Base-by-base conservation (phyloP, 2,113 vertebrate species). In the Larimichthys crocea region DNA sequence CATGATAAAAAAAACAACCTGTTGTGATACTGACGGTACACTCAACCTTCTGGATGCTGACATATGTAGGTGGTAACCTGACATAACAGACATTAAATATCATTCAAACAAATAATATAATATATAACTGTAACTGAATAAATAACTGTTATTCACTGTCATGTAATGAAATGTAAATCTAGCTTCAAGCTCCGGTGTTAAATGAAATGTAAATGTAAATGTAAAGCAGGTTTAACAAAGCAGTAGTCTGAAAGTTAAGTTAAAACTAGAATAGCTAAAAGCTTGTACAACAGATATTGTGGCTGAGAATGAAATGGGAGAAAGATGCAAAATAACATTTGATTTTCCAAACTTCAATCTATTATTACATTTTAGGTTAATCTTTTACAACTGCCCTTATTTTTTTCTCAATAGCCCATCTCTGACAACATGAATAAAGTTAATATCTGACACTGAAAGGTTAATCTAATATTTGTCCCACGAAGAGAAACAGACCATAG, bases 21-120 rank as follows among this genome's bases (percentile, higher is more conserved):
- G 14, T 61, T 64, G 17, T 50, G 20, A 60, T 60, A 29, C 48
- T 42, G 57, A 20, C 0, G 12, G 17, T 59, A 1, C 16, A 22
- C 31, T 74, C 2, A 46, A 14, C 17, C 8, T 5, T 63, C 46
- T 29, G 15, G 9, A 12, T 16, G 48, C 53, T 80, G 68, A 69
- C 26, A 63, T 17, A 40, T 44, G 78, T 50, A 49, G 49, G 71
- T 12, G 67, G 19, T 26, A 35, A 75, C 49, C 24, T 55, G 46
- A 14, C 48, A 57, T 56, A 71, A 42, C 35, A 29, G 26, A 26
- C 26, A 26, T 26, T 26, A 26, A 26, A 26, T 26, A 3, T 16
- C 31, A 55, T 16, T 24, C 29, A 44, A 72, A 66, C 29, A 26
- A 24, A 69, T 52, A 55, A 12, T 19, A 29, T 8, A 1, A 2